A percentile compares a stretch with the other conserved stretches of the same genome.
Conservation (phyloP, 2,113 vertebrate genomes). For the Garra rufa region DNA sequence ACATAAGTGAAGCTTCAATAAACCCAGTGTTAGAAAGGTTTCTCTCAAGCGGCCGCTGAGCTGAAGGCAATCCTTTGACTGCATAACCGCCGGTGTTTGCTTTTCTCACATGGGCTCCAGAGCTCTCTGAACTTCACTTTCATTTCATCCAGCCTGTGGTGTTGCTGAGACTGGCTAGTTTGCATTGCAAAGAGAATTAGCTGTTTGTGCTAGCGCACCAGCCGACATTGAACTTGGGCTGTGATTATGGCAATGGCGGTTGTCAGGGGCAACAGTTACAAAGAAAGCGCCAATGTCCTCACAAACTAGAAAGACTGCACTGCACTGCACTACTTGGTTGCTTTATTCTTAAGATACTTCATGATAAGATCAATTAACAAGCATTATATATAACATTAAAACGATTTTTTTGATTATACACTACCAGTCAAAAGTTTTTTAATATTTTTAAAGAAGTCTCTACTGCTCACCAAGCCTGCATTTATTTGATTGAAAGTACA, state of each 20-base stretch:
- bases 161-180: background rate
- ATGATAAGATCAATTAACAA: background rate
- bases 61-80: slow-evolving; percentile 1
- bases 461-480: no score
- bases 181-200: slow-evolving; percentile 36
- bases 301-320: background rate
- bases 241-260: slow-evolving; percentile 11
- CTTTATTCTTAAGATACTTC: background rate
- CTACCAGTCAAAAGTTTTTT: no score
- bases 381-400: background rate
- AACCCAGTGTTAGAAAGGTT: background rate
- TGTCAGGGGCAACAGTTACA: slow-evolving; percentile 15
- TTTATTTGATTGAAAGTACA: no score
- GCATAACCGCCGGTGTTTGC: slow-evolving; percentile 15
- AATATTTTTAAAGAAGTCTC: no score
- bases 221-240: slow-evolving; percentile 25
- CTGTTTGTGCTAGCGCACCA: background rate
- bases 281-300: background rate
- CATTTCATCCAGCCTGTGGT: background rate
- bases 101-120: slow-evolving; percentile 36
- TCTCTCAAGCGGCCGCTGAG: background rate
- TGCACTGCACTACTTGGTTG: background rate
- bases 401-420: background rate
- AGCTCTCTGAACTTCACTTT: slow-evolving; percentile 4
- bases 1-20: slow-evolving; percentile 1